A percentile compares a stretch with the other conserved stretches of the same genome.
Evolutionary conservation across 2,888 invertebrate genomes (phyloP).

Genomic region (Mactromeris polynyma): DNA sequence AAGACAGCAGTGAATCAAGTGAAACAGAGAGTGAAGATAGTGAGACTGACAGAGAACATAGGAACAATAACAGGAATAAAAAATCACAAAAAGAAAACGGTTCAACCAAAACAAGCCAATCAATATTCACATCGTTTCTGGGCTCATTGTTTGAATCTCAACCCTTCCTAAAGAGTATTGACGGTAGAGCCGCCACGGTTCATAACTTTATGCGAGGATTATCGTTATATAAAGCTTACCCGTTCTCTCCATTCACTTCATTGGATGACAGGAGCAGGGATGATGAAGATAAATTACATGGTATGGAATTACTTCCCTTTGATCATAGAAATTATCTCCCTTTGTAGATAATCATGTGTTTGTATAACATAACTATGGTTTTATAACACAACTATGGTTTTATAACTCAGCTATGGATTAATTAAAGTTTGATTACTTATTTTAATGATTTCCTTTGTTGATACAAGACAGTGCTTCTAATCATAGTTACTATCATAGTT

Average conservation of each 20-base stretch:
- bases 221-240: slow-evolving; percentile 85
- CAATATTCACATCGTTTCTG: slow-evolving; percentile 72
- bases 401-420: too few species aligned
- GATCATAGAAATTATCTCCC: neutral
- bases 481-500: too few species aligned
- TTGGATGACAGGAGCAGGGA: slow-evolving; percentile 55
- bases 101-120: slow-evolving; percentile 45
- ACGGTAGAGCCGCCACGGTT: slow-evolving; percentile 87
- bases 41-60: neutral
- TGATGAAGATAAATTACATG: slow-evolving; percentile 59
- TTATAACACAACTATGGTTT: too few species aligned
- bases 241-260: slow-evolving; percentile 86
- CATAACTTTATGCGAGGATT: slow-evolving; percentile 88
- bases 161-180: slow-evolving; percentile 85
- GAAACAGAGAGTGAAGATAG: slow-evolving; percentile 65
- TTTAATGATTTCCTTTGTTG: too few species aligned
- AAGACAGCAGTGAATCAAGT: slow-evolving; percentile 67
- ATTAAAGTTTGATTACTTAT: too few species aligned
- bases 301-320: slow-evolving; percentile 30
- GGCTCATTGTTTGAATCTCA: slow-evolving; percentile 74
- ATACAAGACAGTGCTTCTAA: too few species aligned
- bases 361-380: too few species aligned
- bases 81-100: slow-evolving; percentile 47
- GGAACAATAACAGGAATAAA: slow-evolving; percentile 46
- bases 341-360: neutral